Conservation (phyloP, 1,140 invertebrate genomes). For the Spodoptera frugiperda region DNA sequence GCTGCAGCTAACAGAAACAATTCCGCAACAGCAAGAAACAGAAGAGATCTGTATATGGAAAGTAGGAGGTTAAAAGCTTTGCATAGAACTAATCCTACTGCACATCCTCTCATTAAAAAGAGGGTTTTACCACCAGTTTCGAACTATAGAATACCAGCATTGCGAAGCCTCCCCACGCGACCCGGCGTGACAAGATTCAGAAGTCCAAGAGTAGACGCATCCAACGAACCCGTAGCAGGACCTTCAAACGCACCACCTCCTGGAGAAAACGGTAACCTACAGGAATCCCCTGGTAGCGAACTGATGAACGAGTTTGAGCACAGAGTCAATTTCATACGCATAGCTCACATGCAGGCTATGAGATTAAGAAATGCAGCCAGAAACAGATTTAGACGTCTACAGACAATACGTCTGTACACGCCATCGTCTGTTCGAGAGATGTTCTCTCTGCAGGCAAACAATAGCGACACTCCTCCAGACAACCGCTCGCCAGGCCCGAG, state of each 20-base stretch:
- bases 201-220: conserved; percentile 51
- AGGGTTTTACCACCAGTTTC: conserved; percentile 69
- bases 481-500: conserved; percentile 51
- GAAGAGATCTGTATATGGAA: conserved; percentile 78
- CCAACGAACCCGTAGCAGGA: conserved; percentile 64
- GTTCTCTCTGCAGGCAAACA: conserved; percentile 69
- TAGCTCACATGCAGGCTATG: conserved; percentile 77
- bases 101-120: conserved; percentile 75
- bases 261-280: conserved; percentile 47
- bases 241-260: conserved; percentile 62
- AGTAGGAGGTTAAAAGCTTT: conserved; percentile 76
- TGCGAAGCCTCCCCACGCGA: conserved; percentile 65
- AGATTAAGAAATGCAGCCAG: conserved; percentile 73
- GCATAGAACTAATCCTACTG: conserved; percentile 77
- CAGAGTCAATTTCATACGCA: conserved; percentile 76
- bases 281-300: conserved; percentile 59
- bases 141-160: conserved; percentile 74
- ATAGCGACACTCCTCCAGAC: conserved; percentile 58
- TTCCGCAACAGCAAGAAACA: conserved; percentile 76
- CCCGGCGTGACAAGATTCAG: conserved; percentile 40
- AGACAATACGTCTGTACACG: conserved; percentile 77
- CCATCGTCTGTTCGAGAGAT: conserved; percentile 79
- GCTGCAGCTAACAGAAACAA: conserved; percentile 80
- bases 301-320: conserved; percentile 71
- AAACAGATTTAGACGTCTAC: conserved; percentile 72